phyloP scores from a whole-genome alignment of 2,888 invertebrate species.

The Yponomeuta evonymella region DNA sequence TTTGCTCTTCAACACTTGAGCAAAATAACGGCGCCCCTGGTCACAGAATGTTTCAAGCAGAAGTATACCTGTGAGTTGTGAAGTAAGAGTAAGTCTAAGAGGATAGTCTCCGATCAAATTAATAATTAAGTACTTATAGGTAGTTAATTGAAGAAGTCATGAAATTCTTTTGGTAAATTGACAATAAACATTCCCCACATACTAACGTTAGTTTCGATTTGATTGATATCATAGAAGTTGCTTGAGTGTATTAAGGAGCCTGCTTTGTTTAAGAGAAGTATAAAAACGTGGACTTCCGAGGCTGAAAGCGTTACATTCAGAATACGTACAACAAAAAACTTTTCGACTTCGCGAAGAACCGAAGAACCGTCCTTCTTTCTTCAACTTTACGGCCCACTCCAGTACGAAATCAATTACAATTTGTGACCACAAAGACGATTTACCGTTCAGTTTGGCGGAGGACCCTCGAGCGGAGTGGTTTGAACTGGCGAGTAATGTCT shows the following conservation, averaged over 20 bases:
- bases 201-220: too few species aligned
- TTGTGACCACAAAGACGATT: slow-evolving; percentile 8
- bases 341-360: too few species aligned
- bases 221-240: too few species aligned
- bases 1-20: neutral
- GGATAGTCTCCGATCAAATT: neutral
- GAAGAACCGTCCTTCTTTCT: neutral
- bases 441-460: slow-evolving; percentile 5
- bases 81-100: neutral
- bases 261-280: too few species aligned
- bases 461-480: slow-evolving; percentile 21
- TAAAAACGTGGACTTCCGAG: too few species aligned
- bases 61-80: neutral
- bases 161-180: too few species aligned
- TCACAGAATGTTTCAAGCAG: neutral
- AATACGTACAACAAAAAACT: too few species aligned
- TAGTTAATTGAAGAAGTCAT: too few species aligned
- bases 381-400: neutral
- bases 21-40: neutral
- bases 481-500: slow-evolving; percentile 37
- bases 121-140: neutral
- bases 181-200: too few species aligned
- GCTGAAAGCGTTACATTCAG: too few species aligned
- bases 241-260: too few species aligned
- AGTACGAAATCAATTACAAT: slow-evolving; percentile 8